Evolutionary conservation across 2,888 invertebrate species (phyloP).

Genomic region (Strigamia maritima): DNA sequence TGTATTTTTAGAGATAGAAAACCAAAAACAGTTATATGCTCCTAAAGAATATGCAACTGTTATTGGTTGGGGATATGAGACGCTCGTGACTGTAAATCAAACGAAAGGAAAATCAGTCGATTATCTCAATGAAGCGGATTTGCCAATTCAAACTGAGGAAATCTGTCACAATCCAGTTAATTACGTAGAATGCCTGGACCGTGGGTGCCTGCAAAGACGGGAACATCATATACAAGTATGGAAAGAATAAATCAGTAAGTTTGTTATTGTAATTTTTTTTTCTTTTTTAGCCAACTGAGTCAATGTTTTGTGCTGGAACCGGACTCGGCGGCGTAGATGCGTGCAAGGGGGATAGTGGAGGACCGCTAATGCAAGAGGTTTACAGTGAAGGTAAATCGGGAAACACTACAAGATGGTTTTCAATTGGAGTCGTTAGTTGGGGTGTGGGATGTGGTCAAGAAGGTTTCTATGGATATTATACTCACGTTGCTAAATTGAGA

Average conservation of each 20-base stretch:
- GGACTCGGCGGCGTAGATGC: slow-evolving; percentile 16
- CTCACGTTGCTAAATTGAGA: slow-evolving; percentile 22
- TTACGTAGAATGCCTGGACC: background rate
- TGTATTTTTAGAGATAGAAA: background rate
- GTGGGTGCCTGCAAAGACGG: too few species aligned
- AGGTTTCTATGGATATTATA: slow-evolving; percentile 33
- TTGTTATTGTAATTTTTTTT: background rate
- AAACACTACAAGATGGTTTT: background rate
- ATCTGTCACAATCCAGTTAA: background rate
- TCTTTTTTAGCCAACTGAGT: slow-evolving; percentile 3
- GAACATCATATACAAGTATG: too few species aligned
- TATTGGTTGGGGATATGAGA: background rate
- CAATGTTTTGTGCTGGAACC: slow-evolving; percentile 15
- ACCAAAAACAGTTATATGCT: background rate
- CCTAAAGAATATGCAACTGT: background rate
- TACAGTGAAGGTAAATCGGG: background rate
- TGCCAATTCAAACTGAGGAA: background rate
- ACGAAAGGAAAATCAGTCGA: background rate
- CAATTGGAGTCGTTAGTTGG: slow-evolving; percentile 25
- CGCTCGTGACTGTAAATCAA: background rate
- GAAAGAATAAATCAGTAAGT: too few species aligned
- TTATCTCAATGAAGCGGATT: background rate
- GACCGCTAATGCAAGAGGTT: slow-evolving; percentile 2
- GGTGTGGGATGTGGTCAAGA: slow-evolving; percentile 23
- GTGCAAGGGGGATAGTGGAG: slow-evolving; percentile 23